phyloP scores from a whole-genome alignment of 2,888 invertebrate species.

The Callosobruchus maculatus region DNA sequence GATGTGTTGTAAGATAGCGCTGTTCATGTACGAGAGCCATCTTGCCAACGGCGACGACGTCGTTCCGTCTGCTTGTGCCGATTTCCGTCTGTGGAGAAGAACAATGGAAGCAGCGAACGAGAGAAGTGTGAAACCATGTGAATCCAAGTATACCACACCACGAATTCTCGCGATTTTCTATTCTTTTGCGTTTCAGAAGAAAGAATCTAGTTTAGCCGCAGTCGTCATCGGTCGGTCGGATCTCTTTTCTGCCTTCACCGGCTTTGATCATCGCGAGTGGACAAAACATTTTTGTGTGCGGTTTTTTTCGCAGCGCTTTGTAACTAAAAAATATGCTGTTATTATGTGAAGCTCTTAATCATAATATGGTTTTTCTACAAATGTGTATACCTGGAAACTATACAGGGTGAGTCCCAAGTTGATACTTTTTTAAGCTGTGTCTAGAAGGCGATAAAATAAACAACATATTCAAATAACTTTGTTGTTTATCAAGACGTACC shows the following conservation, averaged over 20 bases:
- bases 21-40: neutral
- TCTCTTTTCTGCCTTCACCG: neutral
- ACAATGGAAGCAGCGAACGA: neutral
- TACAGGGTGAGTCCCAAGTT: no score
- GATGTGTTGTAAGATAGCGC: neutral
- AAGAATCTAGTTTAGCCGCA: slow-evolving; percentile 6
- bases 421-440: no score
- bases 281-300: neutral
- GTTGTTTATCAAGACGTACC: no score
- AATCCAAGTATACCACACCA: slow-evolving; percentile 34
- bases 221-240: slow-evolving; percentile 1
- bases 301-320: neutral
- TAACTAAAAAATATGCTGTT: neutral
- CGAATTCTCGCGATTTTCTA: slow-evolving; percentile 10
- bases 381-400: no score
- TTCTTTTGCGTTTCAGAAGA: slow-evolving; percentile 12
- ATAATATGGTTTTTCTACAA: no score
- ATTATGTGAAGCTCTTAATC: neutral
- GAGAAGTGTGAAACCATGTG: slow-evolving; percentile 36
- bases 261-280: neutral
- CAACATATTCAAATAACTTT: no score
- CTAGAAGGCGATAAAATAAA: no score
- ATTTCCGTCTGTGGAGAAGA: neutral
- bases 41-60: neutral
- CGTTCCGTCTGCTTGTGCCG: neutral